Conservation (phyloP, 2,888 invertebrate species). For the Apotomis betuletana region DNA sequence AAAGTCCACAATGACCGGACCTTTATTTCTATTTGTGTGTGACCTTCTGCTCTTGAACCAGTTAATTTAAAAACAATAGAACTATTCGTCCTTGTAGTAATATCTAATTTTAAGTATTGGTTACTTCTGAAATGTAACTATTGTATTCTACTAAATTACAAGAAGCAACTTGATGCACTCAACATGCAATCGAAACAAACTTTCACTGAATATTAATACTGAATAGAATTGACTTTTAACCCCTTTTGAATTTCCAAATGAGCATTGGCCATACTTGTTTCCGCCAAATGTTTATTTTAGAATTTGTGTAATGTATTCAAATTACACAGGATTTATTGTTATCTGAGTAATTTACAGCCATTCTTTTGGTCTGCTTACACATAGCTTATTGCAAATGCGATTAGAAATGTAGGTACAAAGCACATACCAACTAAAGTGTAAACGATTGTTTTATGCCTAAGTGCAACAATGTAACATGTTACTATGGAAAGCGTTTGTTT, state of each 20-base stretch:
- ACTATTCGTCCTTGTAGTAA: conserved; percentile 6
- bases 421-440: no score
- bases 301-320: not conserved
- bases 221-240: conserved; percentile 37
- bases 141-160: conserved; percentile 12
- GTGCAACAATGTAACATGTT: not conserved
- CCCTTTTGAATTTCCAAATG: conserved; percentile 8
- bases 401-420: no score
- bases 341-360: not conserved
- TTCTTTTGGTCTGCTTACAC: not conserved
- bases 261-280: conserved; percentile 1
- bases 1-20: conserved; percentile 45
- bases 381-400: not conserved
- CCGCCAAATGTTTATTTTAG: not conserved
- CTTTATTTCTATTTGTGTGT: conserved; percentile 15
- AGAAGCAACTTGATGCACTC: conserved; percentile 25
- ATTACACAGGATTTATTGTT: not conserved
- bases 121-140: not conserved
- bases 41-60: conserved; percentile 28
- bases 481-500: conserved; percentile 14
- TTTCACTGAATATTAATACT: conserved; percentile 39
- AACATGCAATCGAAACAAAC: conserved; percentile 37
- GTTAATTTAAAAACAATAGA: conserved; percentile 26
- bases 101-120: not conserved
- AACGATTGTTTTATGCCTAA: not conserved